Base-by-base conservation (phyloP, 2,888 invertebrate species). In the Harpalus rubripes region DNA sequence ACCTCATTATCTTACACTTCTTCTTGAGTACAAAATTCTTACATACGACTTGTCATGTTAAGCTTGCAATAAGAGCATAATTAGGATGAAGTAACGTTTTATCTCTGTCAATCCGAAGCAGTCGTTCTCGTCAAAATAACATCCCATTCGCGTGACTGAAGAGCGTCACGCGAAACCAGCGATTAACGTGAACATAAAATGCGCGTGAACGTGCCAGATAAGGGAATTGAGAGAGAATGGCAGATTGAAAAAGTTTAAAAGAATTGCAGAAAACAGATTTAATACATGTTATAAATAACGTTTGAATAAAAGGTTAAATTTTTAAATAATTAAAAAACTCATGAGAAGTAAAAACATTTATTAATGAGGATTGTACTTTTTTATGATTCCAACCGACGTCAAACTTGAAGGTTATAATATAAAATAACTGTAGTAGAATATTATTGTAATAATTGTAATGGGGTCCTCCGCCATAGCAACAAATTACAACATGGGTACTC, bases 41-140 rank as follows among this genome's bases (percentile, higher is more conserved):
- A 52, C 44, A 32, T 52, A 12, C 4, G 4, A 52, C 44, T 52
- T 52, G 44, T 52, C 12, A 52, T 12, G 10, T 12, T 12, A 52
- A 52, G 0, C 5, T 32, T 32, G 32, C 5, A 32, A 32, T 32
- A 6, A 4, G 5, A 86, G 86, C 79, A 86, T 86, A 85, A 79
- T 52, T 74, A 74, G 74, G 18, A 16, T 15, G 18, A 16, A 15
- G n/a, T 15, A 15, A 16, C 16, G 3, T 7, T 59, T 4, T 52
- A 52, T 12, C 8, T 52, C 44, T 12, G 44, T 52, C 44, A 52
- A 52, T 52, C 44, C 44, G 56, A 56, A 59, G 18, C 7, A 16
- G 59, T 16, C 44, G 8, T 12, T 32, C 32, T 32, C 32, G 32
- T 10, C 10, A 52, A 52, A 52, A 52, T 52, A 52, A 52, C 12